Percentiles rank a stretch among this genome's conserved stretches.
Evolutionary conservation across 53 echinoderm and acorn worm species (phyloP).

Genomic region (Henricia sp.): DNA sequence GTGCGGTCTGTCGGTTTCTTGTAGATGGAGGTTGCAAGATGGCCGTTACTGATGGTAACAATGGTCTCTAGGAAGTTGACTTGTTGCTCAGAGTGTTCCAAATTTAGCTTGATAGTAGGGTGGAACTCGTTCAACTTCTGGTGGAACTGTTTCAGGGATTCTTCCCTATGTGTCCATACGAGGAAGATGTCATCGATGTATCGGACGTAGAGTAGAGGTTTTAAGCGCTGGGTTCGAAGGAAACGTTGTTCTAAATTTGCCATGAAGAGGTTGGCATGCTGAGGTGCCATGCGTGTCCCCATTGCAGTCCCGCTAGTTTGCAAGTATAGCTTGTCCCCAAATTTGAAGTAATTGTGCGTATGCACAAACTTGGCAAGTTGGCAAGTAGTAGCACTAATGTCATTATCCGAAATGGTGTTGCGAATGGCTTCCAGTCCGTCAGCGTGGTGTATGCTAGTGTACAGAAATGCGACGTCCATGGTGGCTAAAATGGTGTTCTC

Average conservation of each 20-base stretch:
- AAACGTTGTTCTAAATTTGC: too few relatives aligned
- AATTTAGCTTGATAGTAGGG: background rate
- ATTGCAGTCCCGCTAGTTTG: background rate
- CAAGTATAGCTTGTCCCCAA: background rate
- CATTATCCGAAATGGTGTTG: background rate
- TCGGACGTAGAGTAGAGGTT: too few relatives aligned
- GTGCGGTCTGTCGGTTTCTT: conserved; percentile 10
- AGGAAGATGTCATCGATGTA: too few relatives aligned
- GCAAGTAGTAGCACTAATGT: background rate
- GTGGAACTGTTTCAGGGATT: too few relatives aligned
- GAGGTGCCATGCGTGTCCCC: conserved; percentile 2
- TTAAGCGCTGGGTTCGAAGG: too few relatives aligned
- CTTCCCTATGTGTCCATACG: background rate
- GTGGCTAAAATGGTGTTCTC: background rate
- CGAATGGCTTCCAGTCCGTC: background rate
- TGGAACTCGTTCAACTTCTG: too few relatives aligned
- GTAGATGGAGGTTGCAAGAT: background rate
- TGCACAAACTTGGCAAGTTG: background rate
- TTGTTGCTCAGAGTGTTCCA: background rate
- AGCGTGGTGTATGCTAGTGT: background rate
- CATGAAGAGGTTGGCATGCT: background rate
- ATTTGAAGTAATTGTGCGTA: conserved; percentile 2
- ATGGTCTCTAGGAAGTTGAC: background rate
- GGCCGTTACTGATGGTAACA: background rate
- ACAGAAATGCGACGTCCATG: too few relatives aligned